phyloP scores from a whole-genome alignment of 2,113 vertebrate genomes.

The Mohoua ochrocephala region DNA sequence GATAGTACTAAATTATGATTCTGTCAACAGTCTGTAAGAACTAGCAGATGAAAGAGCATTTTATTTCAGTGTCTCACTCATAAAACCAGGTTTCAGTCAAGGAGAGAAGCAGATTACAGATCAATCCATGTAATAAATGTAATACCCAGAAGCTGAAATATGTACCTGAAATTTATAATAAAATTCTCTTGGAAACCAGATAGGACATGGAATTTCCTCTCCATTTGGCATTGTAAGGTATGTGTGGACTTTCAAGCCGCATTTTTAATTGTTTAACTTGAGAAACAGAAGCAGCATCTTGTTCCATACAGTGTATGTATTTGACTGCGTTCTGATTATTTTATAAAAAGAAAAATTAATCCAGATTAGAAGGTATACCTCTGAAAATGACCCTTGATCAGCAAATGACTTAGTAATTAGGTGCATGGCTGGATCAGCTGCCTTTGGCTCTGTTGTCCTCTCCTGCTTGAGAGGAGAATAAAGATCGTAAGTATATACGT shows the following conservation, averaged over 20 bases:
- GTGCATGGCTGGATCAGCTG: not conserved
- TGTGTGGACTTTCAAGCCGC: not conserved
- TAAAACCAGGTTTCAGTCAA: slow-evolving; percentile 22
- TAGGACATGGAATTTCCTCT: not conserved
- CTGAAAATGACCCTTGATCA: not conserved
- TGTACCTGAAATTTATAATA: not conserved
- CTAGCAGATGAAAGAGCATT: slow-evolving; percentile 6
- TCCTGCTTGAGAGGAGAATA: not conserved
- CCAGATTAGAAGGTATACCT: not conserved
- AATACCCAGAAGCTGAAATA: slow-evolving; percentile 8
- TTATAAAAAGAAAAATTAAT: not conserved
- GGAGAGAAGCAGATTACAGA: slow-evolving; percentile 19
- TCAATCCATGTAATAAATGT: slow-evolving; percentile 18
- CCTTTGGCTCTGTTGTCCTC: not conserved
- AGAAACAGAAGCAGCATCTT: not conserved
- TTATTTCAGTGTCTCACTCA: not conserved
- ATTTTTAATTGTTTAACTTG: not conserved
- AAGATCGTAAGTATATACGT: not conserved
- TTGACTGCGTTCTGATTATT: not conserved
- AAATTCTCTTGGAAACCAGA: slow-evolving; percentile 17
- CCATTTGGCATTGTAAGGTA: not conserved
- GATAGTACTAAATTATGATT: slow-evolving; percentile 8
- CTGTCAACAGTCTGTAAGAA: not conserved
- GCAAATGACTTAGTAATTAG: not conserved
- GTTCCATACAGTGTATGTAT: not conserved